A percentile compares a stretch with the other conserved stretches of the same genome.
Evolutionary conservation across 2,113 vertebrate species (phyloP).

Genomic region (Oceanodroma tethys): DNA sequence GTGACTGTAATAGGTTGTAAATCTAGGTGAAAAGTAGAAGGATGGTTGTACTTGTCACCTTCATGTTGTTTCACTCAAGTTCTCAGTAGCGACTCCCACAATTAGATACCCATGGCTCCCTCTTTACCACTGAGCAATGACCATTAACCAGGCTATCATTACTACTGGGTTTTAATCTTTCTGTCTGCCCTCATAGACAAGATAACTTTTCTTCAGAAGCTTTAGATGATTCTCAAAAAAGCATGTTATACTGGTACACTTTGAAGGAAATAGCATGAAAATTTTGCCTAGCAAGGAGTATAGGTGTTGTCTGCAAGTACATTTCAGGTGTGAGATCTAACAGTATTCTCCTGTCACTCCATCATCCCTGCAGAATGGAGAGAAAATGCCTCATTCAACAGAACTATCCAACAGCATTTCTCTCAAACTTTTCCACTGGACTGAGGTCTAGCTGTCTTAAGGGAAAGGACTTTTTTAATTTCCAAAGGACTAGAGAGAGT

Average conservation of each 20-base stretch:
- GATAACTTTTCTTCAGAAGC: not conserved
- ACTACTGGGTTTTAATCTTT: not conserved
- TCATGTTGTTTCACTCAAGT: not conserved
- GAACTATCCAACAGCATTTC: not conserved
- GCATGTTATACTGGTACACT: not conserved
- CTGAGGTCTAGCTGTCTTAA: not conserved
- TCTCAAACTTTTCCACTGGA: not conserved
- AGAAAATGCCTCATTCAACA: not conserved
- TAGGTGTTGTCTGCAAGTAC: not conserved
- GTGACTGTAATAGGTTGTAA: not conserved
- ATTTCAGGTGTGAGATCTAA: not conserved
- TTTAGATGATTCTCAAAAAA: not conserved
- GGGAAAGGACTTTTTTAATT: not conserved
- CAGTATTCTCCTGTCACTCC: not conserved
- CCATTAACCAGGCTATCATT: not conserved
- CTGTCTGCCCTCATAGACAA: not conserved
- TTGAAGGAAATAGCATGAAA: not conserved
- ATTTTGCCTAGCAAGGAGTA: not conserved
- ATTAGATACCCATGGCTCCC: not conserved
- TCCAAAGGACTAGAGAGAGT: not conserved
- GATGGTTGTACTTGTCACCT: not conserved
- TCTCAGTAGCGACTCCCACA: not conserved
- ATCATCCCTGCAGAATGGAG: not conserved
- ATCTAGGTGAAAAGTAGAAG: not conserved
- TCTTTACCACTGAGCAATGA: not conserved